A percentile compares a stretch with the other conserved stretches of the same genome.
Conservation (phyloP, 2,797 vertebrate genomes). For the Danio jaintianensis region DNA sequence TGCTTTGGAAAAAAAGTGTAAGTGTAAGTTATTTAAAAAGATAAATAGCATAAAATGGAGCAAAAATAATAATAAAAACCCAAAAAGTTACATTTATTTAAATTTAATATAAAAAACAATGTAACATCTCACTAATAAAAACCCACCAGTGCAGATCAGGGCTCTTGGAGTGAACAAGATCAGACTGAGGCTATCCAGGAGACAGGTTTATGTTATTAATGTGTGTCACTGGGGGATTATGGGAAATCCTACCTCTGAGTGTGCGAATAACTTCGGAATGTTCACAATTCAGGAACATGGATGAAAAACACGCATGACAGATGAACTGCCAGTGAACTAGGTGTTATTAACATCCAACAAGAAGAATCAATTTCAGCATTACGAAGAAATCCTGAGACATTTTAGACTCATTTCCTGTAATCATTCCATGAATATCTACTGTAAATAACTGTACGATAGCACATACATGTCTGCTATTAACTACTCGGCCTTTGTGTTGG, state of each 20-base stretch:
- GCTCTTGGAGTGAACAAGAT: background rate
- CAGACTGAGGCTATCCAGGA: constrained; percentile 20
- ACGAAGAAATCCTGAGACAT: constrained; percentile 6
- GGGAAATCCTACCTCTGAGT: constrained; percentile 38
- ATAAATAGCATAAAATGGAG: too few relatives aligned
- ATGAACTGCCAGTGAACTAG: constrained; percentile 40
- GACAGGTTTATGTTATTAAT: constrained; percentile 47
- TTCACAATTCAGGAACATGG: constrained; percentile 44
- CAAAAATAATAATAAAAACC: too few relatives aligned
- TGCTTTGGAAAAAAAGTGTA: too few relatives aligned
- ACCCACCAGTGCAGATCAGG: too few relatives aligned
- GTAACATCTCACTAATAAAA: too few relatives aligned
- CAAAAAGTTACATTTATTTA: too few relatives aligned
- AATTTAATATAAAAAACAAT: too few relatives aligned
- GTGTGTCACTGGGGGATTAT: constrained; percentile 37
- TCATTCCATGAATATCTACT: constrained; percentile 16
- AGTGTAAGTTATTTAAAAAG: too few relatives aligned
- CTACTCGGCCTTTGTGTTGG: background rate
- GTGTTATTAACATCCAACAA: constrained; percentile 4
- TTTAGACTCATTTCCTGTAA: constrained; percentile 37
- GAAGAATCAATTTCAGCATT: constrained; percentile 15
- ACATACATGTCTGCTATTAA: background rate
- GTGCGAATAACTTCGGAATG: constrained; percentile 36
- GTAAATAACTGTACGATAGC: background rate
- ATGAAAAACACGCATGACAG: constrained; percentile 29